Base-by-base conservation (phyloP, 2,888 invertebrate genomes). In the Cephus pulcher region DNA sequence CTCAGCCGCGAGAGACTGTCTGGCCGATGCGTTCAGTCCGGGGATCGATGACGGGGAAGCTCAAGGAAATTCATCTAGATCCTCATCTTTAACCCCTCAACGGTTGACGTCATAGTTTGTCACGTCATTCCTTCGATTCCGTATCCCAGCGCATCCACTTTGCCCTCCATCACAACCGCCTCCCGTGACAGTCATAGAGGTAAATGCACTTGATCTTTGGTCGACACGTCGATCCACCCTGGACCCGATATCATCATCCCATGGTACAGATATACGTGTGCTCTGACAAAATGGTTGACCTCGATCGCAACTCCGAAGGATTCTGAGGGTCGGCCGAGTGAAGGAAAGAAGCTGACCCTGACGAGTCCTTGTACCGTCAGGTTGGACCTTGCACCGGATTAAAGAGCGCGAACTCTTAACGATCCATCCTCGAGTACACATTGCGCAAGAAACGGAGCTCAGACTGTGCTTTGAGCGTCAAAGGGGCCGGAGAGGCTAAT, bases 401-500 rank as follows among this genome's bases (percentile, higher is more conserved):
- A 40, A 15, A 2, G 6, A 40, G 15, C 15, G 6, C 15, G 9
- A 56, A 56, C 56, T 23, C 56, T 56, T 56, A 23, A 9, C 2
- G 56, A 23, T 23, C 56, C 23, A 9, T 56, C 9, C 23, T 56
- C 9, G 0, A 56, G 56, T 56, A 23, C 23, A 56, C 9, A 23
- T 56, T 23, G 56, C 56, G 56, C 56, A 56, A 56, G 56, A 56
- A 23, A 56, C 9, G 23, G 56, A 56, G 23, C 56, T 56, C 6
- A 23, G 56, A 23, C 23, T 56, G 56, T 56, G 56, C 9, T 56
- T 56, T 9, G 56, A 56, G 15, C 69, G 81, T 83, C 84, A 84
- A 86, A 85, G 82, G 81, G 74, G 80, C 82, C 79, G 83, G 81
- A n/a, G 71, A 2, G 23, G 71, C 33, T 87, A 87, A 87, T 86